phyloP scores from a whole-genome alignment of 2,888 invertebrate species.

The Crematogaster levior region DNA sequence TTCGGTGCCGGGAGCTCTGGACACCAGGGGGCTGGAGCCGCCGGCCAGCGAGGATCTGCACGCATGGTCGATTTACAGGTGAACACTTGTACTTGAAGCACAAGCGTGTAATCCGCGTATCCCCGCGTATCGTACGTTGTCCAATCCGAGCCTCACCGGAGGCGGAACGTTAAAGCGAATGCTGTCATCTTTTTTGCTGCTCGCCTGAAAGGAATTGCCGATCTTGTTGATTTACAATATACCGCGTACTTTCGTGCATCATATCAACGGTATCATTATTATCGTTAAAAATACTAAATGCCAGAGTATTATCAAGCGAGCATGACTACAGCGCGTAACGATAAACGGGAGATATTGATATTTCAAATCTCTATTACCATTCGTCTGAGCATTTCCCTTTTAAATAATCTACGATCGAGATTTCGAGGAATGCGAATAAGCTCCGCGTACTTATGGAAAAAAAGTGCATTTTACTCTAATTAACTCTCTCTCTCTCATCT shows the following conservation, averaged over 20 bases:
- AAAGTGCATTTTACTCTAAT: background rate
- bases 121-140: background rate
- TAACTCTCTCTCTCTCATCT: background rate
- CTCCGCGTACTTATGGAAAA: background rate
- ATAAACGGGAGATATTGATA: background rate
- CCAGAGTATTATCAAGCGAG: background rate
- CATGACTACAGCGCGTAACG: background rate
- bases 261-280: background rate
- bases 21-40: slow-evolving; percentile 88
- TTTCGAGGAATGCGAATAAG: background rate
- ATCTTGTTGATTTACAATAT: slow-evolving; percentile 19
- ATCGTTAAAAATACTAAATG: background rate
- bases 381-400: background rate
- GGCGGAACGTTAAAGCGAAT: slow-evolving; percentile 43
- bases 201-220: slow-evolving; percentile 19
- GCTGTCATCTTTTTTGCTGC: slow-evolving; percentile 35
- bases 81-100: slow-evolving; percentile 64
- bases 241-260: background rate
- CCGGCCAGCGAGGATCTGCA: slow-evolving; percentile 96
- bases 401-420: background rate
- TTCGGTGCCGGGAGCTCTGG: slow-evolving; percentile 94
- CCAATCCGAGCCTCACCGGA: slow-evolving; percentile 20
- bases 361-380: background rate
- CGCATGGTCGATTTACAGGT: slow-evolving; percentile 98
- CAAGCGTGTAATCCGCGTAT: slow-evolving; percentile 49